Evolutionary conservation across 2,888 invertebrate genomes (phyloP).

Genomic region (Philereme vetulata): DNA sequence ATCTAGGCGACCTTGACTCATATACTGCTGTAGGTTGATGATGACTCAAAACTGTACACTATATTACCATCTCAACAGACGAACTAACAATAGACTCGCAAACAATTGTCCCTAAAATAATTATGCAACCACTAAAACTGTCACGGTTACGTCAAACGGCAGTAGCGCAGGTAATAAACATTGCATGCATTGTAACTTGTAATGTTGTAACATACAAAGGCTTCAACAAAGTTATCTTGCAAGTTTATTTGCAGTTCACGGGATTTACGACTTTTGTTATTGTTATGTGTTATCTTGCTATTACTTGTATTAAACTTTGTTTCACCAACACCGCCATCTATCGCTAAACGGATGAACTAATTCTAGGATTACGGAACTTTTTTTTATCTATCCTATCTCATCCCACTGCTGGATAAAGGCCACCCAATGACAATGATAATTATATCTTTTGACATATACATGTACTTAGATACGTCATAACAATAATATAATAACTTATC

Average conservation of each 20-base stretch:
- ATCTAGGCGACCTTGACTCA: too few relatives aligned
- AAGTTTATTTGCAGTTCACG: constrained; percentile 19
- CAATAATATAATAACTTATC: too few relatives aligned
- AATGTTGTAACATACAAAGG: not conserved
- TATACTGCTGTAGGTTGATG: too few relatives aligned
- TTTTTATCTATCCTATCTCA: too few relatives aligned
- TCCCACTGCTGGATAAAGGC: too few relatives aligned
- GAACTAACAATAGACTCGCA: constrained; percentile 1
- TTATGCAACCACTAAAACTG: constrained; percentile 15
- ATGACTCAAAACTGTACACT: too few relatives aligned
- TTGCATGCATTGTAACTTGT: not conserved
- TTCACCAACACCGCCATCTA: not conserved
- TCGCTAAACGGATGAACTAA: too few relatives aligned
- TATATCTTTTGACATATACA: too few relatives aligned
- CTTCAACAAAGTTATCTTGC: constrained; percentile 24
- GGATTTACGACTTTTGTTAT: constrained; percentile 17
- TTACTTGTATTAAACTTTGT: not conserved
- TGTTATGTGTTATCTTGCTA: constrained; percentile 9
- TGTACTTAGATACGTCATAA: too few relatives aligned
- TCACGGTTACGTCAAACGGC: constrained; percentile 4
- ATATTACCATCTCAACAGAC: too few relatives aligned
- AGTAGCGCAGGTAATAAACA: constrained; percentile 8
- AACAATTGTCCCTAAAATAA: constrained; percentile 4
- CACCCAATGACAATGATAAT: too few relatives aligned
- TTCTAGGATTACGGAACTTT: too few relatives aligned